phyloP scores from a whole-genome alignment of 1,140 invertebrate species.

The Meloidogyne floridensis region DNA sequence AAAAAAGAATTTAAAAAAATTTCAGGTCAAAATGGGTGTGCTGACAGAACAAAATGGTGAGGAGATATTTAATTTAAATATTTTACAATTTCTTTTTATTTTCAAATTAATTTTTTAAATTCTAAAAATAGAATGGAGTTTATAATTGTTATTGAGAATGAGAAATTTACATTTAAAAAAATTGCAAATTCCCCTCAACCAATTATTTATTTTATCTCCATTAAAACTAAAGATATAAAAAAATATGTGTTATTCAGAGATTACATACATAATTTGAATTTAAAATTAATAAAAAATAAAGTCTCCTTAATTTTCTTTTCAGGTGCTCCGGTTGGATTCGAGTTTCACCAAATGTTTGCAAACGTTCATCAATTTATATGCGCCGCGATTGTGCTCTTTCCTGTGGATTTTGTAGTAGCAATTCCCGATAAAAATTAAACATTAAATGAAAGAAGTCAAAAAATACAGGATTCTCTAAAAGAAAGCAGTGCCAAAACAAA shows the following conservation, averaged over 20 bases:
- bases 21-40: conserved; percentile 30
- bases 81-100: neutral
- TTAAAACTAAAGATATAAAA: too few species aligned
- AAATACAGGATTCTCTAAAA: neutral
- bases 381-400: conserved; percentile 50
- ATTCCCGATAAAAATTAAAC: neutral
- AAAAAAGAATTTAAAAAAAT: neutral
- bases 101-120: too few species aligned
- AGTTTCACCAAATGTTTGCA: conserved; percentile 47
- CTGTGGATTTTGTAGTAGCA: conserved; percentile 50
- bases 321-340: conserved; percentile 46
- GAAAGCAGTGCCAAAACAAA: conserved; percentile 2
- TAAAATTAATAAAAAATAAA: too few species aligned
- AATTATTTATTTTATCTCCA: too few species aligned
- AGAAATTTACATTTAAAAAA: too few species aligned
- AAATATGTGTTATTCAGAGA: too few species aligned
- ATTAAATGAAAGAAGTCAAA: neutral
- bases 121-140: too few species aligned
- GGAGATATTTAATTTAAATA: neutral
- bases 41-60: conserved; percentile 56
- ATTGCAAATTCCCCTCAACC: too few species aligned
- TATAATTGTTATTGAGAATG: too few species aligned
- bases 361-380: conserved; percentile 60
- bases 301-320: neutral
- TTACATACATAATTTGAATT: too few species aligned